Base-by-base conservation (phyloP, 92 coral and sea anemone species). In the Epizoanthus illoricatus region DNA sequence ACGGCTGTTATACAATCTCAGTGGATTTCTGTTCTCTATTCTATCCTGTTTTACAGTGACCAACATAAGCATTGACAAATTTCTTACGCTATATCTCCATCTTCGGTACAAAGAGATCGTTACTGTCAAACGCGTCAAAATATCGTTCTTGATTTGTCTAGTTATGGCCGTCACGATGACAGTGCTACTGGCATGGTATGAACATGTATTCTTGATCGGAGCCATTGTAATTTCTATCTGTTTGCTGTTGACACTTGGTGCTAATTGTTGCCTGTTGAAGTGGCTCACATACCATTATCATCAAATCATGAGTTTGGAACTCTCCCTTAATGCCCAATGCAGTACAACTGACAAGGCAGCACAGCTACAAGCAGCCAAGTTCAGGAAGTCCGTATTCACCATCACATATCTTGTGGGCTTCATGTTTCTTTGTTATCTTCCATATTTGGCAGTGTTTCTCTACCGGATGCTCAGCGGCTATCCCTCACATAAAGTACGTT, bases 61-160 rank as follows among this genome's bases (percentile, higher is more conserved):
- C 5, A 8, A 62, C 5, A 80, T 88, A 67, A 88, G 86, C 15
- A 59, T 88, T 7, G 91, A 88, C 79, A 85, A 86, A 33, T 88
- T 71, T 36, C 84, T 88, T 39, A 88, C 91, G 81, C 80, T 88
- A 68, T 78, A 88, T 41, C 80, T 88, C n/a, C 91, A 88, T 81
- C 43, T 88, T 80, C 88, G 89, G 65, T 88, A 88, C 89, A 85
- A 59, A 68, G 62, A 55, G 7, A 58, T 88, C 23, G 89, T 88
- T 20, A 88, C 91, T 2, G 81, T 76, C 39, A 76, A 33, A n/a
- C 81, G 81, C 16, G 81, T 42, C 11, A 40, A 59, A 5, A 4
- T 56, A 18, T 60, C 56, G n/a, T 20, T 8, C 43, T 5, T 61
- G 45, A 4, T 18, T 33, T 76, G 81, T 33, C 7, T 76, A 2